A percentile compares a stretch with the other conserved stretches of the same genome.
These are phyloP conservation scores for Platysteira castanea DNA, from an alignment of 2,113 vertebrate genomes.

Conservation along the genomic window DNA sequence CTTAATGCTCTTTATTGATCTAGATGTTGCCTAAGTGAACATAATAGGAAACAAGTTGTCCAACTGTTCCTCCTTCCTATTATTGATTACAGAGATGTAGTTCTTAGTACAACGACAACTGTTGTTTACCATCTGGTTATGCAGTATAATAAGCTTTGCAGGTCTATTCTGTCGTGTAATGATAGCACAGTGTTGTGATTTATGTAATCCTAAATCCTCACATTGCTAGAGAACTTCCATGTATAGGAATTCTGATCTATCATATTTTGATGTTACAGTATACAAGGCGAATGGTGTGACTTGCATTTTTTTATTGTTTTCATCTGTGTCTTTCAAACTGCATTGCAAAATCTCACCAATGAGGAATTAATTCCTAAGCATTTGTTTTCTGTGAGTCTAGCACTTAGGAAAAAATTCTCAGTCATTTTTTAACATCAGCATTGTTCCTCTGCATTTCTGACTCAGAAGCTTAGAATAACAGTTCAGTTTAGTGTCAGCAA, in stretches of 20 bases:
- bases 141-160: constrained; percentile 66
- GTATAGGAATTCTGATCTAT: constrained; percentile 26
- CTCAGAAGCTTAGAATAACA: not conserved
- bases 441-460: not conserved
- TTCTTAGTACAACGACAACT: constrained; percentile 67
- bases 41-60: constrained; percentile 74
- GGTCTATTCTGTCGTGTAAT: constrained; percentile 51
- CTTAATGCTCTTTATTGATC: constrained; percentile 73
- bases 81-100: constrained; percentile 72
- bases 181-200: constrained; percentile 19
- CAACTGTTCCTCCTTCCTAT: constrained; percentile 71
- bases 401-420: not conserved
- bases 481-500: not conserved
- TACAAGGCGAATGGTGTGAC: not conserved
- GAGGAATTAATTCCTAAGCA: not conserved
- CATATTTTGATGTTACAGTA: not conserved
- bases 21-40: constrained; percentile 71
- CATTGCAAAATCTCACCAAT: not conserved
- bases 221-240: not conserved
- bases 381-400: not conserved
- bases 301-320: constrained; percentile 8
- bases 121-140: constrained; percentile 72
- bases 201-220: constrained; percentile 47
- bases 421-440: not conserved
- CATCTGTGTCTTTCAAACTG: not conserved